A percentile compares a stretch with the other conserved stretches of the same genome.
Evolutionary conservation across 2,797 vertebrate genomes (phyloP).

Genomic region (Gymnodraco acuticeps): DNA sequence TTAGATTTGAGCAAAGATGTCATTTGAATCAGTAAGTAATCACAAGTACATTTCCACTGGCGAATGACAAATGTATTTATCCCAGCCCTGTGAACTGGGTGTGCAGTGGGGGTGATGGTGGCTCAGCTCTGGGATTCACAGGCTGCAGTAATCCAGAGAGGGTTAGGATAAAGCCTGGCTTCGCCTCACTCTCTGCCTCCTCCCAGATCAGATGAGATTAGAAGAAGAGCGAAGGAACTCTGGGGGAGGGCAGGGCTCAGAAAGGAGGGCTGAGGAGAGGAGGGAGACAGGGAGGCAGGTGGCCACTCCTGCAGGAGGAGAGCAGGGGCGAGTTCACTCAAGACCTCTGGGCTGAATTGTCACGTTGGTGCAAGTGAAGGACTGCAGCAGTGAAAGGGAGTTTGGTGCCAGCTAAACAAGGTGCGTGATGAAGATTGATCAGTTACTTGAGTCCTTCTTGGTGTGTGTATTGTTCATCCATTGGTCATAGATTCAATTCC

Average conservation of each 20-base stretch:
- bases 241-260: conserved; percentile 54
- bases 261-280: conserved; percentile 52
- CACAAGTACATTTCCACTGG: conserved; percentile 23
- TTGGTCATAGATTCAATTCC: not conserved
- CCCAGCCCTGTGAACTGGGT: conserved; percentile 28
- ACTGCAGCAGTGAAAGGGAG: conserved; percentile 12
- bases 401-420: conserved; percentile 31
- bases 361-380: conserved; percentile 18
- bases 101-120: conserved; percentile 48
- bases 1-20: conserved; percentile 31
- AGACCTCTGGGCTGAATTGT: conserved; percentile 4
- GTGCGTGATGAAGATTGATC: conserved; percentile 26
- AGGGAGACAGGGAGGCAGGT: conserved; percentile 64
- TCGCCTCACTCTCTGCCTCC: conserved; percentile 72
- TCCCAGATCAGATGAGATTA: conserved; percentile 81
- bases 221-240: conserved; percentile 68
- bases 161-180: conserved; percentile 71
- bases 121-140: conserved; percentile 60
- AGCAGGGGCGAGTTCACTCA: conserved; percentile 1
- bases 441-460: not conserved
- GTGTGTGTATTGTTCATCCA: conserved; percentile 13
- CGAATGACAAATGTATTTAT: conserved; percentile 36
- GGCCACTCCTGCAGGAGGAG: conserved; percentile 41
- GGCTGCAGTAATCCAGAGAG: conserved; percentile 73
- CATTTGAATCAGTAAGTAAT: conserved; percentile 33